Conservation (phyloP, 2,113 vertebrate species). For the Sylvietta virens region DNA sequence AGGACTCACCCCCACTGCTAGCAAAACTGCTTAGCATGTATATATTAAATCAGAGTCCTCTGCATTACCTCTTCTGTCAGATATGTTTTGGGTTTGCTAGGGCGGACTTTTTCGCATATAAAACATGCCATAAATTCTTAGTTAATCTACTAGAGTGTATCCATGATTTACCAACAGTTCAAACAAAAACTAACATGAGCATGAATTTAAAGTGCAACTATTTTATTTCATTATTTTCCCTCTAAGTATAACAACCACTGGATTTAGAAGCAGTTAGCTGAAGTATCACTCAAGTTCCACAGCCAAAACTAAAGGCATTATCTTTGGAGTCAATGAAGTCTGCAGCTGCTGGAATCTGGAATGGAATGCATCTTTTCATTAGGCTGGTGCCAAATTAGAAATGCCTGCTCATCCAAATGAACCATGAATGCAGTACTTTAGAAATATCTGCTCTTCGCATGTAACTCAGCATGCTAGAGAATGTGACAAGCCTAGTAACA, state of each 20-base stretch:
- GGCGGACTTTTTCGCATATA: neutral
- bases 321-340: constrained; percentile 58
- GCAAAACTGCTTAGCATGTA: neutral
- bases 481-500: constrained; percentile 54
- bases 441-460: constrained; percentile 58
- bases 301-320: constrained; percentile 54
- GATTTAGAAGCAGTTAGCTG: constrained; percentile 20
- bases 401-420: constrained; percentile 67
- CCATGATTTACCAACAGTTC: neutral
- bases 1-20: neutral
- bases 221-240: neutral
- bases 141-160: neutral
- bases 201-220: neutral
- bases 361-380: constrained; percentile 63
- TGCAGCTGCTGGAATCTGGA: constrained; percentile 63
- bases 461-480: constrained; percentile 57
- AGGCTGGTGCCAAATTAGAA: constrained; percentile 65
- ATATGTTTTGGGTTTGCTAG: neutral
- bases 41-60: neutral
- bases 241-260: neutral
- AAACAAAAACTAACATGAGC: neutral
- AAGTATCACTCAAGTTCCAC: constrained; percentile 1
- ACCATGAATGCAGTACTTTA: constrained; percentile 59
- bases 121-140: constrained; percentile 25
- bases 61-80: constrained; percentile 3